A percentile compares a stretch with the other conserved stretches of the same genome.
Conservation (phyloP, 2,113 vertebrate species). For the Sander vitreus region DNA sequence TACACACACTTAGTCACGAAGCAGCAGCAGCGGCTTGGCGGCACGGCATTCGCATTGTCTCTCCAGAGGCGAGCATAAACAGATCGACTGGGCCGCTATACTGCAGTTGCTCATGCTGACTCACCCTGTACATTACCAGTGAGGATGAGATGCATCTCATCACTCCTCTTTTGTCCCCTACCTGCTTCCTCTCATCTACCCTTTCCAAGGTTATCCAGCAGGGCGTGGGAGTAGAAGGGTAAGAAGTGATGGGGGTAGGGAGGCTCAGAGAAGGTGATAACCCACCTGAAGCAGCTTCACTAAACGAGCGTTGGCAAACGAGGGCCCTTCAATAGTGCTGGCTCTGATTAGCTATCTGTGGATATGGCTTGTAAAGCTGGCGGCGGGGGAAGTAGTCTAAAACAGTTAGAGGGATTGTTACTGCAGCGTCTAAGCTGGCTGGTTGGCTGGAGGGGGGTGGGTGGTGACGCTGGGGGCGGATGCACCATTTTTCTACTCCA, state of each 20-base stretch:
- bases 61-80: conserved; percentile 62
- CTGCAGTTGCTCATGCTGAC: conserved; percentile 79
- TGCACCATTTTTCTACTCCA: conserved; percentile 76
- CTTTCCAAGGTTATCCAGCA: conserved; percentile 68
- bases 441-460: conserved; percentile 14
- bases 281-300: conserved; percentile 46
- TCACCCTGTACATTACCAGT: conserved; percentile 72
- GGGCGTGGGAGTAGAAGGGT: background rate
- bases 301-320: conserved; percentile 31
- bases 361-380: conserved; percentile 32
- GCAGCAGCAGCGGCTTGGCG: conserved; percentile 32
- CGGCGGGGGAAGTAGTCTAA: conserved; percentile 23
- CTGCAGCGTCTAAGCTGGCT: conserved; percentile 51
- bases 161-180: conserved; percentile 15
- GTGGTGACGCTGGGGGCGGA: conserved; percentile 37
- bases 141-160: conserved; percentile 42
- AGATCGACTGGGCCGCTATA: conserved; percentile 59
- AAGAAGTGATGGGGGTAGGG: background rate
- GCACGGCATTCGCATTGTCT: conserved; percentile 38
- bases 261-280: conserved; percentile 45
- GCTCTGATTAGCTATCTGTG: conserved; percentile 61
- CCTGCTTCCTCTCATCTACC: conserved; percentile 31
- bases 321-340: conserved; percentile 49
- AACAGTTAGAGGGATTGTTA: conserved; percentile 59
- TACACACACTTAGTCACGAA: conserved; percentile 34